Evolutionary conservation across 2,888 invertebrate genomes (phyloP), one percentile per base, ranked within the genome.

Genomic region (Baccha elongata): DNA sequence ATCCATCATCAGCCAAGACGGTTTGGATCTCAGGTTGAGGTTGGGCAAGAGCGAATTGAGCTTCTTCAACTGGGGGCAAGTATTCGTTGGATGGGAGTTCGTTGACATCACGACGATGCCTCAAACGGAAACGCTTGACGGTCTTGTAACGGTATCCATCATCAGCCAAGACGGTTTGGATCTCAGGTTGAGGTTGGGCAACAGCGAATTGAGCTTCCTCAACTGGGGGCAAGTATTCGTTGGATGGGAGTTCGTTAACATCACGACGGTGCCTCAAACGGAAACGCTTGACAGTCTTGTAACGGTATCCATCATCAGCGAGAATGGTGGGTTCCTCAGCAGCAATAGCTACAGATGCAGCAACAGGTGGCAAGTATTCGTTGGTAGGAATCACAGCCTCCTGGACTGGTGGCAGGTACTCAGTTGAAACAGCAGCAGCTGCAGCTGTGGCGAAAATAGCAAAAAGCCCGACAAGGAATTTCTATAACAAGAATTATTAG

Each of bases 241-340:
- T 87, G 68, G 85, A 73, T 13, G 85, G 86, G 68, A 89, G 84
- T 4, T 89, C 87, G 81, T 86, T 88, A 6, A 88, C 89, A 86
- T 89, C 89, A 87, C 88, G 88, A 86, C 88, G 88, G 29, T 87
- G 86, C 35, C 89, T 87, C 3, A 72, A 60, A 85, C 88, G 89
- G 78, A 83, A 62, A 7, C 87, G 87, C 84, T 87, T 87, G 40
- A 87, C 85, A 32, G 88, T 88, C 86, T 87, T 89, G 87, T 89
- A 89, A 69, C 87, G 88, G 86, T 89, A 89, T 42, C 89, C 89
- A 86, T 89, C 89, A 86, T 86, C 87, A 13, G 88, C 87, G 10
- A 89, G 84, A 10, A 64, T 13, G 32, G 75, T 71, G 15, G 62
- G 60, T 5, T 81, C 44, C 55, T 72, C 81, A 21, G 76, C 53